These are phyloP conservation scores for Pteronotus mesoamericanus DNA, from an alignment of 2,797 vertebrate species.

Conservation along the genomic window DNA sequence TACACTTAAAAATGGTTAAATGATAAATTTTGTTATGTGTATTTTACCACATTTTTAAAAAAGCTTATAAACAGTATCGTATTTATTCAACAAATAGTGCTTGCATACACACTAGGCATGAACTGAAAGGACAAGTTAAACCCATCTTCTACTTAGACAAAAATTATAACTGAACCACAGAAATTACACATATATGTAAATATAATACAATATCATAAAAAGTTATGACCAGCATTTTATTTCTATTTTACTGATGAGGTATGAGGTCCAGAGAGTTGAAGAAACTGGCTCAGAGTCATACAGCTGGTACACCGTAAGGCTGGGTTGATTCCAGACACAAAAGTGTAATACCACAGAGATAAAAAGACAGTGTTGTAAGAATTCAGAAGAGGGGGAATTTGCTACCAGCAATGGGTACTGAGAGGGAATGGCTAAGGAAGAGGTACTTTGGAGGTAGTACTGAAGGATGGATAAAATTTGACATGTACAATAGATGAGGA, in stretches of 20 bases:
- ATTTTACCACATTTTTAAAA: not conserved
- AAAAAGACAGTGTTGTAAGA: not conserved
- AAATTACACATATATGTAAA: not conserved
- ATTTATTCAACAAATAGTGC: slow-evolving; percentile 18
- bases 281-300: not conserved
- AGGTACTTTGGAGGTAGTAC: not conserved
- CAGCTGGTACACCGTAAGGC: not conserved
- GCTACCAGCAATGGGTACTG: not conserved
- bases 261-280: slow-evolving; percentile 17
- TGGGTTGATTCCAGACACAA: not conserved
- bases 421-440: not conserved
- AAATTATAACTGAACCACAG: not conserved
- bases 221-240: not conserved
- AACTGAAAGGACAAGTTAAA: slow-evolving; percentile 22
- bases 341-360: not conserved
- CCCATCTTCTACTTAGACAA: not conserved
- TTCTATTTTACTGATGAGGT: slow-evolving; percentile 22
- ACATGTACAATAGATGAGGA: not conserved
- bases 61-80: not conserved
- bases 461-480: not conserved
- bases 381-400: not conserved
- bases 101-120: not conserved
- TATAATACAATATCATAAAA: not conserved
- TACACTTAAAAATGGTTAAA: not conserved
- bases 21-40: not conserved